phyloP scores from a whole-genome alignment of 1,140 invertebrate species.

The Lineus longissimus region DNA sequence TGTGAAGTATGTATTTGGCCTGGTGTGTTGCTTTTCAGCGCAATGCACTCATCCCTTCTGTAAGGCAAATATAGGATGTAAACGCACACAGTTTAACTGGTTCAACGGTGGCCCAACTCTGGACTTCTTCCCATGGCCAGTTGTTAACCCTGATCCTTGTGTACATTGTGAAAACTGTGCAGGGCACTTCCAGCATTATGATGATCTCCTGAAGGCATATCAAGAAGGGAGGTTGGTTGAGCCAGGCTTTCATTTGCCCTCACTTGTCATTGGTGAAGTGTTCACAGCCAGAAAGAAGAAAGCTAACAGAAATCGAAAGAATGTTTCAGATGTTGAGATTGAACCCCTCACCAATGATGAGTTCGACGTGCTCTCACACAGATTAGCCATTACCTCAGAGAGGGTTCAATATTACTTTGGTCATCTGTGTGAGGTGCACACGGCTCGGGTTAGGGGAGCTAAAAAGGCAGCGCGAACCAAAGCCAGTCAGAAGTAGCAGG shows the following conservation, averaged over 20 bases:
- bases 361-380: not conserved
- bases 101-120: not conserved
- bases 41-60: not conserved
- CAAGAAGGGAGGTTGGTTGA: not conserved
- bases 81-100: not conserved
- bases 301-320: too few species aligned
- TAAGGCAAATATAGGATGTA: not conserved
- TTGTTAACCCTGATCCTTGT: not conserved
- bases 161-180: not conserved
- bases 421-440: conserved; percentile 1
- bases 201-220: not conserved
- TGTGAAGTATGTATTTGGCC: conserved; percentile 2
- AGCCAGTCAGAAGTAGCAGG: not conserved
- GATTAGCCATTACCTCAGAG: not conserved
- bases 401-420: not conserved
- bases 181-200: not conserved
- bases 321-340: too few species aligned
- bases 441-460: not conserved
- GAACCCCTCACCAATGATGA: not conserved
- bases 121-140: conserved; percentile 3
- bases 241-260: not conserved
- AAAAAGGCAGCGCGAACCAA: not conserved
- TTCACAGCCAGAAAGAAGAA: too few species aligned
- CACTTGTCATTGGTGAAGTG: too few species aligned
- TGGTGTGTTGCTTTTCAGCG: not conserved